A percentile compares a stretch with the other conserved stretches of the same genome.
Evolutionary conservation across 2,113 vertebrate genomes (phyloP).

Genomic region (Marcusenius ussheri): DNA sequence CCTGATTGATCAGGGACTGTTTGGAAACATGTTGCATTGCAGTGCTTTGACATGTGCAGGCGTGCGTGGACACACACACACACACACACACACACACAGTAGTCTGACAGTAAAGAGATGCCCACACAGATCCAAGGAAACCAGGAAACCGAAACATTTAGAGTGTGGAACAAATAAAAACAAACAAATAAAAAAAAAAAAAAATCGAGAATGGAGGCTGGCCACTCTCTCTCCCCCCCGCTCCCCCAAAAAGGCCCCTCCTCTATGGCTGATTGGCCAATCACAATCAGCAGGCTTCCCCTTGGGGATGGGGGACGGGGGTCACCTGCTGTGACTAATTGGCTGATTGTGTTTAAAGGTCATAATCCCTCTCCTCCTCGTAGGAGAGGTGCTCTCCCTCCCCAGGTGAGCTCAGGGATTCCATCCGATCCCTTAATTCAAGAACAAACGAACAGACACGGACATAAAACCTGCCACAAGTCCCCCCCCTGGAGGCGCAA

Average conservation of each 20-base stretch:
- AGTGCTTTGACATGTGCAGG: background rate
- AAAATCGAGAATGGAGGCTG: background rate
- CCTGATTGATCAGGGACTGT: background rate
- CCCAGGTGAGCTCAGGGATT: background rate
- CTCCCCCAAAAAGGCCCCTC: background rate
- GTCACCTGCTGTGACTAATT: background rate
- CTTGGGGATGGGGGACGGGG: background rate
- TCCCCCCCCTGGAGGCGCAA: background rate
- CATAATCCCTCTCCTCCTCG: background rate
- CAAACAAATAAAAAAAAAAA: background rate
- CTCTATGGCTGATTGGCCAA: constrained; percentile 1
- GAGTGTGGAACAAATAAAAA: background rate
- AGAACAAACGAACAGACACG: background rate
- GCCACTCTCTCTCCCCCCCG: background rate
- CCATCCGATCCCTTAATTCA: background rate
- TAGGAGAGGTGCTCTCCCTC: background rate
- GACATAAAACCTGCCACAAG: background rate
- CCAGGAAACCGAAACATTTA: background rate
- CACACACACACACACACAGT: constrained; percentile 35
- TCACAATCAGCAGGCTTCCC: background rate
- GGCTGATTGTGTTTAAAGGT: constrained; percentile 4
- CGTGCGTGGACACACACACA: background rate
- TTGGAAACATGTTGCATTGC: background rate
- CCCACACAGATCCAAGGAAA: background rate
- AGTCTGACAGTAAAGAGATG: constrained; percentile 38